Conservation (phyloP, 1,140 invertebrate genomes). For the Pachyrhynchus sulphureomaculatus region DNA sequence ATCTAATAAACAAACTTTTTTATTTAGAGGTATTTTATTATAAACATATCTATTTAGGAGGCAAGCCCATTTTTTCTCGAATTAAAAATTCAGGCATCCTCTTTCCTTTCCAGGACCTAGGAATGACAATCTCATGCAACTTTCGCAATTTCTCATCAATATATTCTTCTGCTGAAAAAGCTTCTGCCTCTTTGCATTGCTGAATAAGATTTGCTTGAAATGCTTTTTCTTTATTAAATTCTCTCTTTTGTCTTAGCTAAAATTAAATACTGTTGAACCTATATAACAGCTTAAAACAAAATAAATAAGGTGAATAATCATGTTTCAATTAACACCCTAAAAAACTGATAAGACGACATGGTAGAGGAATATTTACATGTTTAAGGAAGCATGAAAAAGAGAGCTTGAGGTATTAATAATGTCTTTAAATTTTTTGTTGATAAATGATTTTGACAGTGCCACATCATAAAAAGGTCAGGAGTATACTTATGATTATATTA, state of each 20-base stretch:
- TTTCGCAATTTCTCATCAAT: conserved; percentile 63
- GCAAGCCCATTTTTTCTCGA: conserved; percentile 53
- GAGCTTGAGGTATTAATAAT: no score
- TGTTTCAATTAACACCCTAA: not conserved
- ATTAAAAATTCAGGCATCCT: conserved; percentile 66
- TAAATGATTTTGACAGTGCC: no score
- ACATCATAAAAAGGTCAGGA: no score
- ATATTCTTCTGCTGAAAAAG: conserved; percentile 74
- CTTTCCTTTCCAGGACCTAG: conserved; percentile 64
- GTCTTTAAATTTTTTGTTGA: no score
- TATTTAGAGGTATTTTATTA: not conserved
- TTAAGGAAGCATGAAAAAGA: no score
- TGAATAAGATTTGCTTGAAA: conserved; percentile 71
- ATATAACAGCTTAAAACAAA: conserved; percentile 12
- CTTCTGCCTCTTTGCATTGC: conserved; percentile 69
- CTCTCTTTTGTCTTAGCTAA: conserved; percentile 64
- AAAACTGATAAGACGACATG: no score
- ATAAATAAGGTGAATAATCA: not conserved
- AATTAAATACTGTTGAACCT: conserved; percentile 24
- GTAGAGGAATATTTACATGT: no score
- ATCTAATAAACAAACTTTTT: not conserved
- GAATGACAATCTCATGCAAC: conserved; percentile 64
- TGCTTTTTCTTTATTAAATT: conserved; percentile 70
- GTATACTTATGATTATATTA: no score
- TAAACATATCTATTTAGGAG: conserved; percentile 23